phyloP scores from a whole-genome alignment of 2,797 vertebrate genomes.

The Pogonophryne albipinna region DNA sequence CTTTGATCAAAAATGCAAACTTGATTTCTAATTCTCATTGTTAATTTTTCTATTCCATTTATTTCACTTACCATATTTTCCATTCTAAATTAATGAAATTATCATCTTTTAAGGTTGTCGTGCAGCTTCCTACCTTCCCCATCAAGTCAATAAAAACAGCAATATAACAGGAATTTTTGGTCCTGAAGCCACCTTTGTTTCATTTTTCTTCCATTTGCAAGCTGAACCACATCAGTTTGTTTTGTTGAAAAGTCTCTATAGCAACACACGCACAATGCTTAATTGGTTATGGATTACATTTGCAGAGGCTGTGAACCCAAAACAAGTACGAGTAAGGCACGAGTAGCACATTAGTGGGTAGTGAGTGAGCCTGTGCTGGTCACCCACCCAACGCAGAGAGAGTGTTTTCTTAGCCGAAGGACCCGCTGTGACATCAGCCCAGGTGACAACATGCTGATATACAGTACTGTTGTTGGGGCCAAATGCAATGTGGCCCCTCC shows the following conservation, averaged over 20 bases:
- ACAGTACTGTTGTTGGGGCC: constrained; percentile 67
- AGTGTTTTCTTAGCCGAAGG: constrained; percentile 78
- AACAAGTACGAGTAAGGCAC: constrained; percentile 46
- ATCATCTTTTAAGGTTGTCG: constrained; percentile 15
- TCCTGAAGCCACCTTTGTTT: constrained; percentile 34
- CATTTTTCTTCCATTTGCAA: constrained; percentile 12
- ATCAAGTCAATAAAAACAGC: constrained; percentile 28
- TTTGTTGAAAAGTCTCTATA: constrained; percentile 54
- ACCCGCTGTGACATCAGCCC: constrained; percentile 78
- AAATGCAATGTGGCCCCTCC: constrained; percentile 58
- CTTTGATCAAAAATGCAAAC: no score
- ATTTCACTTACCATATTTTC: no score
- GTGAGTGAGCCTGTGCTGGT: constrained; percentile 57
- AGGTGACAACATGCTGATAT: constrained; percentile 82
- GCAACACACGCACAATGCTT: constrained; percentile 44
- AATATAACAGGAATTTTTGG: constrained; percentile 27
- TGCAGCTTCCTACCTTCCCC: constrained; percentile 26
- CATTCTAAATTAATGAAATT: no score
- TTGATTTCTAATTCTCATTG: no score
- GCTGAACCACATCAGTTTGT: constrained; percentile 48
- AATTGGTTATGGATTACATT: constrained; percentile 61
- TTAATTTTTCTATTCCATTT: no score
- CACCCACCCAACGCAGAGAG: constrained; percentile 54
- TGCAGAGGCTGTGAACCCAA: constrained; percentile 51
- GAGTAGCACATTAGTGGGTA: constrained; percentile 66